Conservation (phyloP, 2,888 invertebrate species). For the Callimorpha dominula region DNA sequence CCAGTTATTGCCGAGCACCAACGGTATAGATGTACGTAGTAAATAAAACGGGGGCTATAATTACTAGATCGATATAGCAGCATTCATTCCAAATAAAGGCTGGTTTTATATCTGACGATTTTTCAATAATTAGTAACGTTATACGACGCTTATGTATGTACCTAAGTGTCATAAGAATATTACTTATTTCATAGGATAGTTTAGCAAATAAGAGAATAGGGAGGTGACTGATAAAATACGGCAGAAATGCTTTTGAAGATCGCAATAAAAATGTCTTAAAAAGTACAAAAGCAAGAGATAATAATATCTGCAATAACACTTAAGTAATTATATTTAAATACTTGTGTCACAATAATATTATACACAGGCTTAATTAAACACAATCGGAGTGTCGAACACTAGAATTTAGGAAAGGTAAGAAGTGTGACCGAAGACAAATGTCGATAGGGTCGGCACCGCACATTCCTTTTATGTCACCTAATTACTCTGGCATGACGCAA, state of each 20-base stretch:
- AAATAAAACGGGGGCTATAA: slow-evolving; percentile 60
- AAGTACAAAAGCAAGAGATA: neutral
- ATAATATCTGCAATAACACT: neutral
- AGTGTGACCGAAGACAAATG: slow-evolving; percentile 8
- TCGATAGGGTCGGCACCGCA: neutral
- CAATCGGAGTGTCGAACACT: neutral
- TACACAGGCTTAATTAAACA: neutral
- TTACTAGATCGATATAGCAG: slow-evolving; percentile 63
- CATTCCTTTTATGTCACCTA: slow-evolving; percentile 3
- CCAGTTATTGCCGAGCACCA: slow-evolving; percentile 62
- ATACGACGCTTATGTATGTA: neutral
- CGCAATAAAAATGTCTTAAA: neutral
- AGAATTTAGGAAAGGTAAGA: neutral
- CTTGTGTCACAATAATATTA: neutral
- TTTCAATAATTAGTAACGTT: neutral
- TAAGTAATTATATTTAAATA: neutral
- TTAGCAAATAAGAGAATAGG: neutral
- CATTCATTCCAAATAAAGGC: slow-evolving; percentile 44
- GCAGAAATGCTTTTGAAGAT: neutral
- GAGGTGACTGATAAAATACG: too few species aligned
- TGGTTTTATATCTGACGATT: slow-evolving; percentile 47
- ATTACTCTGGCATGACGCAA: slow-evolving; percentile 6
- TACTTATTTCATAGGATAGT: neutral
- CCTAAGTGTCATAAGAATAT: neutral
- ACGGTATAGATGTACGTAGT: slow-evolving; percentile 62